Conservation (phyloP, 2,797 vertebrate genomes). For the Crocidura indochinensis region DNA sequence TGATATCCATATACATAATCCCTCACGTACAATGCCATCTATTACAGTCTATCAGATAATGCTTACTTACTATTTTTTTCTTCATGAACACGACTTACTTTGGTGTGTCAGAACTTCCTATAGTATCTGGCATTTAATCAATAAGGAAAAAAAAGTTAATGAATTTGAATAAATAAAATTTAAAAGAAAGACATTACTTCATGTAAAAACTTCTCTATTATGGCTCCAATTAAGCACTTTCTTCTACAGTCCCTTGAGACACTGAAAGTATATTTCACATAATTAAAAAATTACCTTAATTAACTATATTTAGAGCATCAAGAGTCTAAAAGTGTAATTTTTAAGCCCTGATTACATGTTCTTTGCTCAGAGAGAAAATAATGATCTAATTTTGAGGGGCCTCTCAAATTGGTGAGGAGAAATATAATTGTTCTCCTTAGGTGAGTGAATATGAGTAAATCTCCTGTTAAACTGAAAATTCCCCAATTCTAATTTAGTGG, state of each 20-base stretch:
- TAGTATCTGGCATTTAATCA: not conserved
- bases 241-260: not conserved
- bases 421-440: not conserved
- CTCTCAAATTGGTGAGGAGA: slow-evolving; percentile 6
- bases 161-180: not conserved
- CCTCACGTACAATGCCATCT: not conserved
- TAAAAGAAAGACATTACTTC: not conserved
- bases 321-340: slow-evolving; percentile 24
- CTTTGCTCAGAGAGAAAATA: slow-evolving; percentile 35
- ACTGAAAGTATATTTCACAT: slow-evolving; percentile 18
- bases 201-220: slow-evolving; percentile 42
- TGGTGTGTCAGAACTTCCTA: not conserved
- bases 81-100: slow-evolving; percentile 5
- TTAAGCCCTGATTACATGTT: slow-evolving; percentile 14
- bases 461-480: slow-evolving; percentile 29
- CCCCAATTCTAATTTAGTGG: not conserved
- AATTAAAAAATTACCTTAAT: slow-evolving; percentile 36
- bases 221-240: slow-evolving; percentile 24
- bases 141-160: not conserved
- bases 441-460: slow-evolving; percentile 8
- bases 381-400: not conserved
- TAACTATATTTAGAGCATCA: slow-evolving; percentile 11
- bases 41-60: not conserved
- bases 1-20: not conserved
- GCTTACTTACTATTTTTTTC: not conserved